Conservation (phyloP, 23 tunicate species). For the Clavelina lepadiformis region DNA sequence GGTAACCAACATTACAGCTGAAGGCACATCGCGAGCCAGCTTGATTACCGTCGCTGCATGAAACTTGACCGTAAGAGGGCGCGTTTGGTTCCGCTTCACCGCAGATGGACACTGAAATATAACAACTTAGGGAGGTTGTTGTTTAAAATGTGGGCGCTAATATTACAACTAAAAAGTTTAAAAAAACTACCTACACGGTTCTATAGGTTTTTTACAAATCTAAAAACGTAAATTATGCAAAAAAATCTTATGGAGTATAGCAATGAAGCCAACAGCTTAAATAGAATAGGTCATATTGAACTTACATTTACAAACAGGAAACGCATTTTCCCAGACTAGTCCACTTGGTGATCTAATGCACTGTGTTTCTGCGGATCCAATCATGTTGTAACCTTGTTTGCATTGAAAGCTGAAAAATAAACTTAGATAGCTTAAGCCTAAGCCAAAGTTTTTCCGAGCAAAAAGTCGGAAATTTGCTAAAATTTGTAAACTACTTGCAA, state of each 20-base stretch:
- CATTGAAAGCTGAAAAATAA: constrained; percentile 46
- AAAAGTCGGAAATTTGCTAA: too few species aligned
- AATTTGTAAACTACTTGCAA: too few species aligned
- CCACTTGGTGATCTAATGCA: constrained; percentile 28
- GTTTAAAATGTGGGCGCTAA: too few species aligned
- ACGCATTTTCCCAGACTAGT: constrained; percentile 25
- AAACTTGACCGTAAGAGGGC: constrained; percentile 39
- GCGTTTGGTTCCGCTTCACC: constrained; percentile 7
- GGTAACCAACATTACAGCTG: constrained; percentile 49
- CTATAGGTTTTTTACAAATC: neutral
- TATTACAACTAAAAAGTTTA: too few species aligned
- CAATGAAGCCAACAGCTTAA: neutral
- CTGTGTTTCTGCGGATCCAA: constrained; percentile 22
- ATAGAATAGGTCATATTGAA: neutral
- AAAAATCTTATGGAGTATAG: neutral
- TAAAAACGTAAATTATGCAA: neutral
- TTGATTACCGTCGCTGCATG: constrained; percentile 42
- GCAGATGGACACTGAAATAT: constrained; percentile 29
- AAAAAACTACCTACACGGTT: neutral
- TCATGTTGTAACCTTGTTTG: constrained; percentile 31
- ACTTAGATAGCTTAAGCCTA: neutral
- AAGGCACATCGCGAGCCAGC: constrained; percentile 49
- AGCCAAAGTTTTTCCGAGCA: too few species aligned
- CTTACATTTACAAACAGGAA: constrained; percentile 62
- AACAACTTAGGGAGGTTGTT: neutral